A percentile compares a stretch with the other conserved stretches of the same genome.
phyloP scores from a whole-genome alignment of 2,797 vertebrate species.

The Stomatorhinus walkeri region DNA sequence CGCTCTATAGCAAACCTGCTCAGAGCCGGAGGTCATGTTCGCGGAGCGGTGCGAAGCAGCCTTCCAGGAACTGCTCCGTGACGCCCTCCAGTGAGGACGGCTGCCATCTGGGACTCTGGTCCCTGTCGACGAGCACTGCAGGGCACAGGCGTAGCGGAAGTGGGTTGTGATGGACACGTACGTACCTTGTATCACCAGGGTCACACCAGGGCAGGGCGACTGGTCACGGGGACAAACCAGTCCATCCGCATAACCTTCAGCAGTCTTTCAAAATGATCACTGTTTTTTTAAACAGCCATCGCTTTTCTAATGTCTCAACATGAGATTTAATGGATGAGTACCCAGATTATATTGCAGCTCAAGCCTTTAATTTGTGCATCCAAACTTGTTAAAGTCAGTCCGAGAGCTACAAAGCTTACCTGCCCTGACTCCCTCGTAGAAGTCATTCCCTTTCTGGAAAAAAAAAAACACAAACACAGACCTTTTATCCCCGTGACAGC shows the following conservation, averaged over 20 bases:
- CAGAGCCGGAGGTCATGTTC: slow-evolving; percentile 60
- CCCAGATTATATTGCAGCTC: neutral
- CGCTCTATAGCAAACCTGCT: slow-evolving; percentile 18
- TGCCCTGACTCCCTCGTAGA: slow-evolving; percentile 74
- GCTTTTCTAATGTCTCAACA: neutral
- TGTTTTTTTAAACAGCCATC: neutral
- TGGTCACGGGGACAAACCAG: neutral
- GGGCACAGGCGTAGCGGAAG: slow-evolving; percentile 21
- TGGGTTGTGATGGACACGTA: neutral
- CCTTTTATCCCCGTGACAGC: slow-evolving; percentile 16
- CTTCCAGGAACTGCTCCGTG: slow-evolving; percentile 60
- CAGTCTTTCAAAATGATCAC: neutral
- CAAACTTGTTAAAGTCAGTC: neutral
- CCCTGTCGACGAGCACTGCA: slow-evolving; percentile 74
- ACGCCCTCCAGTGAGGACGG: slow-evolving; percentile 65
- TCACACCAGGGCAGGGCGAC: neutral
- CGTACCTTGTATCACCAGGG: neutral
- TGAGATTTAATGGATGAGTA: neutral
- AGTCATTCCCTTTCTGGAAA: slow-evolving; percentile 71
- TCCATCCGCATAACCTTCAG: neutral
- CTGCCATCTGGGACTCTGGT: slow-evolving; percentile 70
- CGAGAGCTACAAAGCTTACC: slow-evolving; percentile 50
- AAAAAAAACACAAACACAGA: slow-evolving; percentile 22
- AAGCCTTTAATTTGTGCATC: neutral
- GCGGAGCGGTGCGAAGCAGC: slow-evolving; percentile 65